These are phyloP conservation scores for Enteromius afrohamiltoni DNA, from an alignment of 2,797 vertebrate genomes.

Conservation along the genomic window DNA sequence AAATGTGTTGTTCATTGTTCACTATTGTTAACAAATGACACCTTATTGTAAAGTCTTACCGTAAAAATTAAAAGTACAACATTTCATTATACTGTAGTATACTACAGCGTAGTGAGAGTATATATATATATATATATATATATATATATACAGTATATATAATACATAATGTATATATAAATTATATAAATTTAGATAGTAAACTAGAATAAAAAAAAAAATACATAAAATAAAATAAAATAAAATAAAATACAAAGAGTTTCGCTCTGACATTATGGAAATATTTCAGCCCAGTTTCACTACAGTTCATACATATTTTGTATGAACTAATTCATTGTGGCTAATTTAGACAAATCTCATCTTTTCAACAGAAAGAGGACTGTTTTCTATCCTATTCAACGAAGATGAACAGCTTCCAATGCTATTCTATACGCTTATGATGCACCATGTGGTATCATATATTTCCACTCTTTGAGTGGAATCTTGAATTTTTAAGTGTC, in stretches of 20 bases:
- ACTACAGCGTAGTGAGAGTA: no score
- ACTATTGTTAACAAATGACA: no score
- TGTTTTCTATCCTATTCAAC: neutral
- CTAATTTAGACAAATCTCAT: neutral
- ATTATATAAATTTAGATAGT: no score
- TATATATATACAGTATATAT: no score
- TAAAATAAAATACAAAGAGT: neutral
- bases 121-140: no score
- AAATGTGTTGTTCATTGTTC: no score
- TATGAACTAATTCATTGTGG: no score
- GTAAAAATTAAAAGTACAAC: neutral
- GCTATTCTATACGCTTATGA: conserved; percentile 46
- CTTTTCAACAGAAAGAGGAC: neutral
- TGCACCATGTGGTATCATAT: conserved; percentile 3
- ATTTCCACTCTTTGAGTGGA: conserved; percentile 22
- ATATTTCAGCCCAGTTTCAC: neutral
- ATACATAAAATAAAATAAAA: neutral
- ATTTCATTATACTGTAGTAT: neutral
- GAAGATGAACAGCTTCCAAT: conserved; percentile 1
- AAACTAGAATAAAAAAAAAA: no score
- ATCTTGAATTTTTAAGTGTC: neutral
- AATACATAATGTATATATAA: no score
- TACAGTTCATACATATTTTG: no score
- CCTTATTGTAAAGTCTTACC: no score
- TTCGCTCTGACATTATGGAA: neutral